Evolutionary conservation across 1,140 invertebrate species (phyloP).

Genomic region (Anastrepha obliqua): DNA sequence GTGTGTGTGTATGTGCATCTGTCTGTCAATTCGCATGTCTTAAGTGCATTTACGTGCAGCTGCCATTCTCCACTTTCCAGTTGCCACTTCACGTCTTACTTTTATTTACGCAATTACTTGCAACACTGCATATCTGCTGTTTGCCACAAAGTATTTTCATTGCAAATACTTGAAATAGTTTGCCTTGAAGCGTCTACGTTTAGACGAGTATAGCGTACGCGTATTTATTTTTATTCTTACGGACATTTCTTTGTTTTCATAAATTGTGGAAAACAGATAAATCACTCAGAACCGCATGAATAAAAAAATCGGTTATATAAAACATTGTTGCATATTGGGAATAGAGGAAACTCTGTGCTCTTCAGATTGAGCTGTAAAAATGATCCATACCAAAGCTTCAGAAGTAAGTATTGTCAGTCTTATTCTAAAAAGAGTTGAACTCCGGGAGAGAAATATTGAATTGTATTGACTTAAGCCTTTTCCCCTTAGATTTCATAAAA

Average conservation of each 20-base stretch:
- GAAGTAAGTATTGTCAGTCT: too few relatives aligned
- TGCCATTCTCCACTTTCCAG: slow-evolving; percentile 32
- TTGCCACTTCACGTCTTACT: slow-evolving; percentile 24
- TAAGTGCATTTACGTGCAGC: slow-evolving; percentile 43
- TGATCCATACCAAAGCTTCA: too few relatives aligned
- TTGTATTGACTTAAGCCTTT: too few relatives aligned
- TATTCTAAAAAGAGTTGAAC: too few relatives aligned
- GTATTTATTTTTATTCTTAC: too few relatives aligned
- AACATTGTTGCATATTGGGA: too few relatives aligned
- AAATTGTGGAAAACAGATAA: not conserved
- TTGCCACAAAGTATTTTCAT: not conserved
- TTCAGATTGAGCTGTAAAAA: too few relatives aligned
- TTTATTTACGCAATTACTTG: slow-evolving; percentile 45
- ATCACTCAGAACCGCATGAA: not conserved
- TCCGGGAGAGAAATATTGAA: too few relatives aligned
- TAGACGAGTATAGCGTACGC: too few relatives aligned
- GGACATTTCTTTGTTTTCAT: not conserved
- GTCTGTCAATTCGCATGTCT: slow-evolving; percentile 23
- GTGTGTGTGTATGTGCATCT: not conserved
- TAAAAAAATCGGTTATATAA: not conserved
- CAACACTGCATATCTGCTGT: slow-evolving; percentile 26
- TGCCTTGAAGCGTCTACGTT: not conserved
- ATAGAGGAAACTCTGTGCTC: too few relatives aligned
- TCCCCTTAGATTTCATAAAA: too few relatives aligned
- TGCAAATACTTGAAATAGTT: not conserved